phyloP scores from a whole-genome alignment of 1,140 invertebrate genomes.

The Pseudomyrmex dendroicus region DNA sequence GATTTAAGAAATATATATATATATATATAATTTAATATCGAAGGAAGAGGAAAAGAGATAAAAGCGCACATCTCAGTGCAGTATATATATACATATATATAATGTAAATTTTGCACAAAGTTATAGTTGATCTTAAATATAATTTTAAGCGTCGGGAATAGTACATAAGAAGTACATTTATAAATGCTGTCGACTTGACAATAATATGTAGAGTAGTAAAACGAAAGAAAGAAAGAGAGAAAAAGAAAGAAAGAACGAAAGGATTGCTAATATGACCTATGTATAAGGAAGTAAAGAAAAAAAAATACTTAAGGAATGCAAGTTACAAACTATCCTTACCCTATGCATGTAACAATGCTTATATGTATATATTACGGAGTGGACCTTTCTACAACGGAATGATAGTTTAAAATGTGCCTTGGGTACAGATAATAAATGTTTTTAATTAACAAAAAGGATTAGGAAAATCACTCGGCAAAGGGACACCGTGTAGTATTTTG shows the following conservation, averaged over 20 bases:
- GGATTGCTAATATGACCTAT: constrained; percentile 47
- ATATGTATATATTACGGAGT: constrained; percentile 77
- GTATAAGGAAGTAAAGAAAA: constrained; percentile 66
- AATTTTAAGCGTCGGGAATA: constrained; percentile 76
- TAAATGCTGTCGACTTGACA: constrained; percentile 85
- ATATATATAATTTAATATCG: constrained; percentile 31
- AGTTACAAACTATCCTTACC: constrained; percentile 66
- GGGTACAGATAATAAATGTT: constrained; percentile 80
- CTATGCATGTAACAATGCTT: constrained; percentile 69
- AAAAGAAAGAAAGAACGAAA: constrained; percentile 24
- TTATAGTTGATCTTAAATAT: constrained; percentile 77
- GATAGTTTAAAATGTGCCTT: constrained; percentile 85
- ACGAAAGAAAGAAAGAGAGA: constrained; percentile 55
- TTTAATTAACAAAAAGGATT: constrained; percentile 69
- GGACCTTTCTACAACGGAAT: constrained; percentile 82
- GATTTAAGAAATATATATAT: not conserved
- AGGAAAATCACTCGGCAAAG: constrained; percentile 70
- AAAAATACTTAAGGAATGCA: constrained; percentile 74
- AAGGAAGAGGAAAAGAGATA: constrained; percentile 33
- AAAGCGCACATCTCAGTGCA: too few species aligned
- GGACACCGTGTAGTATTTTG: constrained; percentile 69
- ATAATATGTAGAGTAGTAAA: constrained; percentile 80
- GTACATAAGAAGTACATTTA: constrained; percentile 78
- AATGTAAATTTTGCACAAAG: constrained; percentile 84
- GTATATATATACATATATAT: constrained; percentile 63